Conservation (phyloP, 1,140 invertebrate species). For the Calephelis nemesis region DNA sequence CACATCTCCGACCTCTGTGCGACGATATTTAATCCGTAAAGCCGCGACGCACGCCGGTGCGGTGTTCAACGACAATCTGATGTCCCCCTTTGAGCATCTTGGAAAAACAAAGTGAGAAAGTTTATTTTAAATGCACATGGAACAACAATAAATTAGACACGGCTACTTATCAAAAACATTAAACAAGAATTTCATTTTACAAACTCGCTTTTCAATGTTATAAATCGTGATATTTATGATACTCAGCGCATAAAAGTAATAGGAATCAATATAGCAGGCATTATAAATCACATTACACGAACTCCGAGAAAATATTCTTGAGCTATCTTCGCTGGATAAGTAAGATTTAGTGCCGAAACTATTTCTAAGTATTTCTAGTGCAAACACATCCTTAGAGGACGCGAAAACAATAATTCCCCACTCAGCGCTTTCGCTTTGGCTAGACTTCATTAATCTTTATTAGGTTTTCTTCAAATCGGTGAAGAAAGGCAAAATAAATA, state of each 20-base stretch:
- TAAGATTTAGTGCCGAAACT: slow-evolving; percentile 26
- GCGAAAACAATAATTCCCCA: slow-evolving; percentile 24
- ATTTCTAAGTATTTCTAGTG: slow-evolving; percentile 21
- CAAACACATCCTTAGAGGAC: slow-evolving; percentile 19
- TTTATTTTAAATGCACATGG: no score
- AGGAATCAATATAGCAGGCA: slow-evolving; percentile 17
- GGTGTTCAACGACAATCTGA: no score
- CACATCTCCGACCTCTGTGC: no score
- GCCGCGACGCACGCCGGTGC: no score
- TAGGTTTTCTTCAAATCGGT: slow-evolving; percentile 20
- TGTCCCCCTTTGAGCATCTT: no score
- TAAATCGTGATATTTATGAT: slow-evolving; percentile 9
- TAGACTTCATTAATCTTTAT: slow-evolving; percentile 25
- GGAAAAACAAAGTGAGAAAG: no score
- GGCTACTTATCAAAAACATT: neutral
- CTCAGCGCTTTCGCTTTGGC: slow-evolving; percentile 20
- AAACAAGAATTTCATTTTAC: slow-evolving; percentile 2
- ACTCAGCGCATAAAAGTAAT: slow-evolving; percentile 8
- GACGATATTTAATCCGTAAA: no score
- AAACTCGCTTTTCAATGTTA: neutral
- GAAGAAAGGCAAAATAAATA: slow-evolving; percentile 3
- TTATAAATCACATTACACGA: slow-evolving; percentile 21
- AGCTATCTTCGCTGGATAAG: slow-evolving; percentile 25
- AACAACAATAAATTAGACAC: neutral
- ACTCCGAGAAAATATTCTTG: slow-evolving; percentile 12